These are phyloP conservation scores for Intellagama lesueurii DNA, from an alignment of 2,797 vertebrate genomes.

Conservation along the genomic window DNA sequence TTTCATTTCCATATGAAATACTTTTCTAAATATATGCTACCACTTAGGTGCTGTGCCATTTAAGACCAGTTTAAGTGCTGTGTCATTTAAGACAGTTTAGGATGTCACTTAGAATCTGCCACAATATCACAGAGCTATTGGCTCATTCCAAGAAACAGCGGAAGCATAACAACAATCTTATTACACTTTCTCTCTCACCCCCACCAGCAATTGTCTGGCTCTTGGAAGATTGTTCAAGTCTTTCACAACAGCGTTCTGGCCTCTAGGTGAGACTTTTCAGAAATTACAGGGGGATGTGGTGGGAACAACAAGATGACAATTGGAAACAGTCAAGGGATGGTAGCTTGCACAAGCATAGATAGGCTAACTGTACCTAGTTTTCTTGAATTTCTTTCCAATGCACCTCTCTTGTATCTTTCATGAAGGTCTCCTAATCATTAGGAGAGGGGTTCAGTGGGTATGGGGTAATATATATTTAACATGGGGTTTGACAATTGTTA, in stretches of 20 bases:
- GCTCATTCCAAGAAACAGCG: neutral
- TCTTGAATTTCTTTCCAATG: neutral
- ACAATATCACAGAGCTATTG: neutral
- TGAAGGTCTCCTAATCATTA: neutral
- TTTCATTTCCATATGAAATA: slow-evolving; percentile 19
- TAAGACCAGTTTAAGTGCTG: neutral
- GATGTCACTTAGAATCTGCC: neutral
- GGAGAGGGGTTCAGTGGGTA: neutral
- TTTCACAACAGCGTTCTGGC: neutral
- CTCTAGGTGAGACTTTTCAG: neutral
- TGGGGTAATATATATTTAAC: neutral
- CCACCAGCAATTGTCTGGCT: neutral
- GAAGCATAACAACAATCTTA: neutral
- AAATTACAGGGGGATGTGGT: neutral
- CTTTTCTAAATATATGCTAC: neutral
- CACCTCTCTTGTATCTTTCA: no score
- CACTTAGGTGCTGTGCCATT: neutral
- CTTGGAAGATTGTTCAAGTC: neutral
- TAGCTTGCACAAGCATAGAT: neutral
- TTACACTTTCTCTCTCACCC: neutral
- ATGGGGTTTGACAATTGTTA: neutral
- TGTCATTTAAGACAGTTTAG: neutral
- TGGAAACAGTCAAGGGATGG: neutral
- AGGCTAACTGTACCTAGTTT: neutral
- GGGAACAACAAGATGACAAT: neutral